Conservation (phyloP, 2,113 vertebrate genomes). For the Gulo gulo region DNA sequence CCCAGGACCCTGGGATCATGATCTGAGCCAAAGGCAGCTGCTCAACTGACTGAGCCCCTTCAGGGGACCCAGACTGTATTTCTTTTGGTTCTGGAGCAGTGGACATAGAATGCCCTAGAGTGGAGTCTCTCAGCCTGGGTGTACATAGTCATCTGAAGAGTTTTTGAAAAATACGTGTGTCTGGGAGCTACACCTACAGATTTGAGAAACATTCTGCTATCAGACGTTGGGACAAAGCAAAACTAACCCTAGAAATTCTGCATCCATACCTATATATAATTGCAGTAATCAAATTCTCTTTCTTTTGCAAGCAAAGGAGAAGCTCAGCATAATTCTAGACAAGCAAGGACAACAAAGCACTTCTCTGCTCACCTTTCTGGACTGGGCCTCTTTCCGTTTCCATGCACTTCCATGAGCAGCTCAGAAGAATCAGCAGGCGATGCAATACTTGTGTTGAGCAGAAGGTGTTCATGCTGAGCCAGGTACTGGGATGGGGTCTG, state of each 20-base stretch:
- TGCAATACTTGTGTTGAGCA: slow-evolving; percentile 93
- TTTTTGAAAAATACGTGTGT: not conserved
- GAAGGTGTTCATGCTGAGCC: slow-evolving; percentile 97
- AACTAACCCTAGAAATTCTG: slow-evolving; percentile 2
- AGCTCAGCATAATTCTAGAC: not conserved
- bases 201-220: not conserved
- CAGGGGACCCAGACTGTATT: not conserved
- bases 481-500: slow-evolving; percentile 98
- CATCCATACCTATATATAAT: not conserved
- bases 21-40: not conserved
- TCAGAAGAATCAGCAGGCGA: slow-evolving; percentile 95
- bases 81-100: not conserved
- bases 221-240: not conserved
- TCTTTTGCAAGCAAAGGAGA: slow-evolving; percentile 10
- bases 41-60: not conserved
- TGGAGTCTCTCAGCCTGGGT: not conserved
- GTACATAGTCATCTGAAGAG: not conserved
- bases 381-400: slow-evolving; percentile 92
- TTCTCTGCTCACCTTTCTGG: slow-evolving; percentile 88
- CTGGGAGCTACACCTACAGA: not conserved
- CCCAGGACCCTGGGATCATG: not conserved
- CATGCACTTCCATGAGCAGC: slow-evolving; percentile 93
- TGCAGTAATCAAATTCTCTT: not conserved
- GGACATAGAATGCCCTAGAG: not conserved
- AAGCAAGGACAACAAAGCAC: not conserved